Evolutionary conservation across 2,888 invertebrate genomes (phyloP).

Genomic region (Drosophila lutescens): DNA sequence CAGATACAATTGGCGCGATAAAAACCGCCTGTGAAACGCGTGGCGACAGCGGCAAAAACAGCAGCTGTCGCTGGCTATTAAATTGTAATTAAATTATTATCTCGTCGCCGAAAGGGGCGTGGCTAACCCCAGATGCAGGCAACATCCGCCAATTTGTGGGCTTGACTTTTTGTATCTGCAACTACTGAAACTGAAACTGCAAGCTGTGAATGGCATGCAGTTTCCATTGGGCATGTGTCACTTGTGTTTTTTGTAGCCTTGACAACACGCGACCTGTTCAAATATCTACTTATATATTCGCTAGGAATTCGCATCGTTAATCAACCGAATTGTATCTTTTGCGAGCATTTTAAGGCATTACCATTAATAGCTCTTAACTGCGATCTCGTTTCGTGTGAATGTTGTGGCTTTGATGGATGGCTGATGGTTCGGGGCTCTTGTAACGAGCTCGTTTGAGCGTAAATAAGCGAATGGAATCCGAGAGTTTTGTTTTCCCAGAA

Average conservation of each 20-base stretch:
- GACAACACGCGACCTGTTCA: constrained; percentile 35
- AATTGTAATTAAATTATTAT: constrained; percentile 73
- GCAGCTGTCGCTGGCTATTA: constrained; percentile 55
- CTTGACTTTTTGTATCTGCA: constrained; percentile 17
- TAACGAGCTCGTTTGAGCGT: constrained; percentile 24
- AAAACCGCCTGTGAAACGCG: constrained; percentile 46
- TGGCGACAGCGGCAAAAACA: constrained; percentile 22
- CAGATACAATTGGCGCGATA: constrained; percentile 19
- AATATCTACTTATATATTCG: background rate
- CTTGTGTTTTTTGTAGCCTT: constrained; percentile 31
- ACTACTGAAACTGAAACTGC: constrained; percentile 14
- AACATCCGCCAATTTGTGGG: constrained; percentile 59
- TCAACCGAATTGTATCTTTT: constrained; percentile 29
- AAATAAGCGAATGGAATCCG: constrained; percentile 33
- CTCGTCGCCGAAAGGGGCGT: constrained; percentile 44
- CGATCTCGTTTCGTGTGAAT: constrained; percentile 43
- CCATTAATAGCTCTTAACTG: constrained; percentile 34
- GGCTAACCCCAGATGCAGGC: constrained; percentile 42
- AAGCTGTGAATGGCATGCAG: constrained; percentile 25
- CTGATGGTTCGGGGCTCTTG: constrained; percentile 7
- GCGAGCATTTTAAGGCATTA: constrained; percentile 19
- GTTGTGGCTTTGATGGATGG: constrained; percentile 33
- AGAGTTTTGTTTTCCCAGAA: constrained; percentile 32
- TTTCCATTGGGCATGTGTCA: constrained; percentile 36
- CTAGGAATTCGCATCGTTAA: constrained; percentile 29